Evolutionary conservation across 2,113 vertebrate species (phyloP).

Genomic region (Etia nguti): DNA sequence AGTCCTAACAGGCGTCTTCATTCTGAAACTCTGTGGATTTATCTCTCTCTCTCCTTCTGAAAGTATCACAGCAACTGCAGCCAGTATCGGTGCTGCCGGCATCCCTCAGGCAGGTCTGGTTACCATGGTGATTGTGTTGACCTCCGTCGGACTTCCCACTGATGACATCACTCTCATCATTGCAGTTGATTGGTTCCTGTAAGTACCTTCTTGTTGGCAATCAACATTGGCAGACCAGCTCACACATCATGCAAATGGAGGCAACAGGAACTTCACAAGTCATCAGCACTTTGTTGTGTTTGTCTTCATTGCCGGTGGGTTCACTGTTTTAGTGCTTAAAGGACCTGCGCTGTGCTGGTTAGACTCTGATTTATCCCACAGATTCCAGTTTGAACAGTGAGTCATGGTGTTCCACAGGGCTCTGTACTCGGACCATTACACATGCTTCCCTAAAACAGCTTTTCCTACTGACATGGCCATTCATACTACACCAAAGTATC

Average conservation of each 20-base stretch:
- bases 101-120: conserved; percentile 96
- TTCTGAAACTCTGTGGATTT: neutral
- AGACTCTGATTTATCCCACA: neutral
- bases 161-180: conserved; percentile 98
- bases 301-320: neutral
- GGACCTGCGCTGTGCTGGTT: neutral
- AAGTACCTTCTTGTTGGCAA: conserved; percentile 62
- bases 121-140: conserved; percentile 98
- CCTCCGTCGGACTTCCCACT: conserved; percentile 94
- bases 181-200: conserved; percentile 98
- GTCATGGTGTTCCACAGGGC: neutral
- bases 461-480: neutral
- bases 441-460: neutral
- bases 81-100: conserved; percentile 94
- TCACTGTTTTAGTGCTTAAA: neutral
- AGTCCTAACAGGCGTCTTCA: neutral
- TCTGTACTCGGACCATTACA: neutral
- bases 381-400: neutral
- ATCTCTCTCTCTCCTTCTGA: neutral
- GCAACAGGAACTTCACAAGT: neutral
- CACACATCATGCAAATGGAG: neutral
- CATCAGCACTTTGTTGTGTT: neutral
- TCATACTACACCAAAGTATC: neutral
- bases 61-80: conserved; percentile 95
- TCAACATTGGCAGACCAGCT: neutral